Evolutionary conservation across 2,888 invertebrate genomes (phyloP).

Genomic region (Diogma glabrata): DNA sequence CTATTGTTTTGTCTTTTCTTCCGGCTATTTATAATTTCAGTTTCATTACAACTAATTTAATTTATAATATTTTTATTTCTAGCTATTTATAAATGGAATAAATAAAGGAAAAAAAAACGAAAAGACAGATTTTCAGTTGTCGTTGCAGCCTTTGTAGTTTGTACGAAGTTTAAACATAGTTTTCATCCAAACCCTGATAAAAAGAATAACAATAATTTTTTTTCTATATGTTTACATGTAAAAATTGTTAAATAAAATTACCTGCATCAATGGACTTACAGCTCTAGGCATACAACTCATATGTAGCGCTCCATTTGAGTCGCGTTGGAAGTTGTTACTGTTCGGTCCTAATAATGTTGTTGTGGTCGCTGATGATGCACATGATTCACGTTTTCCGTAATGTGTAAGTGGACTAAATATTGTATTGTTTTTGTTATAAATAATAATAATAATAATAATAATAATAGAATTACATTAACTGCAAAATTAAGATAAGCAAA

Average conservation of each 20-base stretch:
- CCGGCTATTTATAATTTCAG: neutral
- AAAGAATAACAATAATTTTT: neutral
- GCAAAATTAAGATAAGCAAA: too few species aligned
- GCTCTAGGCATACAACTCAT: conserved; percentile 31
- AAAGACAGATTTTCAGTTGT: too few species aligned
- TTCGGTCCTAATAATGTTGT: conserved; percentile 53
- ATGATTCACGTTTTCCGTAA: conserved; percentile 63
- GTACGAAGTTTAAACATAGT: conserved; percentile 33
- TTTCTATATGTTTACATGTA: neutral
- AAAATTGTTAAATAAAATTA: conserved; percentile 18
- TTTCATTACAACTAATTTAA: too few species aligned
- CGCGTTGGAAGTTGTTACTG: conserved; percentile 30
- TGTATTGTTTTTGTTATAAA: conserved; percentile 6
- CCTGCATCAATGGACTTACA: conserved; percentile 37
- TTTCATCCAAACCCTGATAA: conserved; percentile 34
- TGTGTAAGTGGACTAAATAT: conserved; percentile 58
- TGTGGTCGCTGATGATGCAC: conserved; percentile 67
- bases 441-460: too few species aligned
- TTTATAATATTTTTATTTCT: too few species aligned
- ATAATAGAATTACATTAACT: too few species aligned
- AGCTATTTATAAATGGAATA: too few species aligned
- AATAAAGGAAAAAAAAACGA: too few species aligned
- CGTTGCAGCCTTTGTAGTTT: too few species aligned
- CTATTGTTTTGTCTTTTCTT: too few species aligned
- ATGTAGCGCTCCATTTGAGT: conserved; percentile 34